Evolutionary conservation across 2,888 invertebrate species (phyloP).

Genomic region (Caenorhabditis panamensis): DNA sequence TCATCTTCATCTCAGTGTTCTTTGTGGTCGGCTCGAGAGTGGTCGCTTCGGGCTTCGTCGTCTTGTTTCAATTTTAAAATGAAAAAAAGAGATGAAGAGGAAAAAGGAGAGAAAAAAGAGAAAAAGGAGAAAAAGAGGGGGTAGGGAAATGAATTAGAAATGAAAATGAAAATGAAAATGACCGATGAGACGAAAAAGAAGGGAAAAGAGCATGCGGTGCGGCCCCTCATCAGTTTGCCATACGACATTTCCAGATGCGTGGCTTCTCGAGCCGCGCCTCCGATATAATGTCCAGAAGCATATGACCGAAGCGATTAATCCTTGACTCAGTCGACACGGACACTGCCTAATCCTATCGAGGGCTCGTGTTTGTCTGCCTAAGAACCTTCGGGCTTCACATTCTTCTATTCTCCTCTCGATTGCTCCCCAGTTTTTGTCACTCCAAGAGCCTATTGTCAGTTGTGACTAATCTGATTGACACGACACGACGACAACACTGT

Average conservation of each 20-base stretch:
- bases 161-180: background rate
- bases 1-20: no score
- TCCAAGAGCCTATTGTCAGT: slow-evolving; percentile 4
- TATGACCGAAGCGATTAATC: slow-evolving; percentile 55
- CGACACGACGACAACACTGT: background rate
- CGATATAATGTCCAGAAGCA: slow-evolving; percentile 48
- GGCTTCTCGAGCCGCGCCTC: slow-evolving; percentile 23
- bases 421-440: background rate
- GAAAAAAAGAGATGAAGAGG: background rate
- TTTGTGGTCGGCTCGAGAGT: no score
- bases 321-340: slow-evolving; percentile 43
- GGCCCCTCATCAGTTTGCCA: slow-evolving; percentile 30
- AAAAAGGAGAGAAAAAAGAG: no score
- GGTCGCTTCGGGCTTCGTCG: background rate
- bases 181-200: slow-evolving; percentile 1
- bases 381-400: slow-evolving; percentile 10
- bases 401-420: background rate
- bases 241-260: slow-evolving; percentile 43
- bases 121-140: no score
- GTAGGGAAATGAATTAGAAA: no score
- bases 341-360: slow-evolving; percentile 34
- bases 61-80: slow-evolving; percentile 3
- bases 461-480: background rate
- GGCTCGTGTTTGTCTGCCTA: slow-evolving; percentile 14
- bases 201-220: background rate